phyloP scores from a whole-genome alignment of 2,888 invertebrate genomes.

The Melinaea menophilus region DNA sequence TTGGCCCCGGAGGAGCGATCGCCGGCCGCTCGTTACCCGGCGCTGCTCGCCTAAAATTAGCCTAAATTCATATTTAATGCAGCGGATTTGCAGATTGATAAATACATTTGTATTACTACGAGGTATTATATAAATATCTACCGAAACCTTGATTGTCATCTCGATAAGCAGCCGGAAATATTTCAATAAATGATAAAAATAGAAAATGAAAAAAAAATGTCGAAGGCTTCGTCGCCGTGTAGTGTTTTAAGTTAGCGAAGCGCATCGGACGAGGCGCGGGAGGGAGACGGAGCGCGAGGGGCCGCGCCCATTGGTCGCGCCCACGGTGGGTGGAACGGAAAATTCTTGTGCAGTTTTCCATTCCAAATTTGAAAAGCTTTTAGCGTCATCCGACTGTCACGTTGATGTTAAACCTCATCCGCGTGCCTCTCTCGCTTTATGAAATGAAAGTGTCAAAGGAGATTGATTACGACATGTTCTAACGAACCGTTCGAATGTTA shows the following conservation, averaged over 20 bases:
- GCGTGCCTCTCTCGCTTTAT: conserved; percentile 46
- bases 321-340: conserved; percentile 67
- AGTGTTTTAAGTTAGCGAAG: conserved; percentile 43
- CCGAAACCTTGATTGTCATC: too few species aligned
- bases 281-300: conserved; percentile 28
- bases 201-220: not conserved
- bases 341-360: conserved; percentile 61
- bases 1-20: conserved; percentile 59
- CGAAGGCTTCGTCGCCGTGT: conserved; percentile 11
- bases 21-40: conserved; percentile 57
- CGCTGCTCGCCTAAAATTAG: conserved; percentile 17
- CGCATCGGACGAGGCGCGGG: conserved; percentile 32
- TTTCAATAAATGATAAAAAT: conserved; percentile 1
- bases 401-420: conserved; percentile 30
- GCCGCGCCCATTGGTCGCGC: conserved; percentile 71
- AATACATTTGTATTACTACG: too few species aligned
- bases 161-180: not conserved
- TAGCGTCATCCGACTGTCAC: conserved; percentile 63
- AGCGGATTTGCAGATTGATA: conserved; percentile 16
- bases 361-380: conserved; percentile 69
- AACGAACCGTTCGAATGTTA: conserved; percentile 17
- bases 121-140: too few species aligned
- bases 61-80: conserved; percentile 22
- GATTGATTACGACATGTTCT: conserved; percentile 55
- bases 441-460: conserved; percentile 48